phyloP scores from a whole-genome alignment of 2,113 vertebrate species.

The Nothoprocta perdicaria region DNA sequence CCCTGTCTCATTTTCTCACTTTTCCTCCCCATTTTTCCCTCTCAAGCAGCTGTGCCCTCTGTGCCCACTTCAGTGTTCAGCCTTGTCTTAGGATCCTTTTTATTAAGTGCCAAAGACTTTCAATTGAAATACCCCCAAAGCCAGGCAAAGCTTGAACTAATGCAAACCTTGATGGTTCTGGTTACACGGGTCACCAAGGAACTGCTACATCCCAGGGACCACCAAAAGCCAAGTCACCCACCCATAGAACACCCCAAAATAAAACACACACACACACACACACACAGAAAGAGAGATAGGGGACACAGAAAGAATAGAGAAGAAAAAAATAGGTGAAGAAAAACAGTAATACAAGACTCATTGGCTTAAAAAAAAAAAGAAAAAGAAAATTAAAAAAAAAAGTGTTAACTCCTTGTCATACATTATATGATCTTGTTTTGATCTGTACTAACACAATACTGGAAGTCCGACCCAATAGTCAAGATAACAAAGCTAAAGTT shows the following conservation, averaged over 20 bases:
- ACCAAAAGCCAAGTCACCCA: neutral
- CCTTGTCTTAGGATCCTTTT: neutral
- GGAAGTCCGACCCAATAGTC: neutral
- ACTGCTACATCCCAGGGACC: neutral
- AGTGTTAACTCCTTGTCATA: neutral
- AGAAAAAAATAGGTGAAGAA: conserved; percentile 36
- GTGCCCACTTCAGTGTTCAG: conserved; percentile 18
- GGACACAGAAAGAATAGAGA: neutral
- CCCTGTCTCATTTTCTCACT: conserved; percentile 18
- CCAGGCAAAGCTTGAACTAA: neutral
- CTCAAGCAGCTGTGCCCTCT: conserved; percentile 29
- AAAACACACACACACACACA: neutral
- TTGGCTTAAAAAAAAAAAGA: neutral
- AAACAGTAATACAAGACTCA: neutral
- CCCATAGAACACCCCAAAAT: neutral
- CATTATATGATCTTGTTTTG: neutral
- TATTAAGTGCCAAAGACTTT: conserved; percentile 15
- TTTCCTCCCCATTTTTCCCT: neutral
- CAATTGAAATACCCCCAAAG: conserved; percentile 24
- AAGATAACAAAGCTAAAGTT: conserved; percentile 35
- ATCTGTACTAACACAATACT: neutral
- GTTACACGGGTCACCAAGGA: neutral
- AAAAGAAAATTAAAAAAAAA: neutral
- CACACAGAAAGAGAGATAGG: neutral
- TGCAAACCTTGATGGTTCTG: conserved; percentile 1